phyloP scores from a whole-genome alignment of 2,797 vertebrate species.

The Danio choprae region DNA sequence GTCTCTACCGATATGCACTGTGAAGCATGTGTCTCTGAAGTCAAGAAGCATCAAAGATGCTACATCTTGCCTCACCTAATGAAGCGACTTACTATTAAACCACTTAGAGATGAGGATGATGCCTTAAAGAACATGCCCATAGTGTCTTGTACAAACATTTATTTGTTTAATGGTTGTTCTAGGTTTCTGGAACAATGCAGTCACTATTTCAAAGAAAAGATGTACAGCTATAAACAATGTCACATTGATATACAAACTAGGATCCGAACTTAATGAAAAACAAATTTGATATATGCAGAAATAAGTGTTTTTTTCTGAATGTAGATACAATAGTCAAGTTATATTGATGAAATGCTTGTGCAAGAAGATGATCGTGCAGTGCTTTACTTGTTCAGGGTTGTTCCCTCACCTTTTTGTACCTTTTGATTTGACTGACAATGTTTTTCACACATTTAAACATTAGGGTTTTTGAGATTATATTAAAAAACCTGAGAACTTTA shows the following conservation, averaged over 20 bases:
- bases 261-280: conserved; percentile 42
- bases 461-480: conserved; percentile 58
- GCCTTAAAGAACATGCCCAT: conserved; percentile 3
- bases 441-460: conserved; percentile 53
- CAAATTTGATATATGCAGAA: conserved; percentile 43
- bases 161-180: conserved; percentile 72
- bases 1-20: conserved; percentile 18
- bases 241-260: conserved; percentile 59
- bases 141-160: conserved; percentile 70
- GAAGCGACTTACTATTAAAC: neutral
- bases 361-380: conserved; percentile 19
- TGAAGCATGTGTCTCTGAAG: conserved; percentile 21
- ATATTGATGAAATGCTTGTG: conserved; percentile 42
- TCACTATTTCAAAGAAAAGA: conserved; percentile 59
- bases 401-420: conserved; percentile 32
- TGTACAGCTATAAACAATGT: conserved; percentile 56
- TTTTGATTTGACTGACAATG: conserved; percentile 18
- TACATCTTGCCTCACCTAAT: conserved; percentile 1
- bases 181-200: conserved; percentile 66
- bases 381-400: neutral
- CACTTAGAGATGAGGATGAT: neutral
- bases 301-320: conserved; percentile 28
- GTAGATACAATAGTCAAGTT: conserved; percentile 48
- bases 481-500: conserved; percentile 65
- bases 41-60: neutral